Evolutionary conservation across 1,140 invertebrate species (phyloP), one percentile per base, ranked within the genome.

Genomic region (Trissolcus basalis): DNA sequence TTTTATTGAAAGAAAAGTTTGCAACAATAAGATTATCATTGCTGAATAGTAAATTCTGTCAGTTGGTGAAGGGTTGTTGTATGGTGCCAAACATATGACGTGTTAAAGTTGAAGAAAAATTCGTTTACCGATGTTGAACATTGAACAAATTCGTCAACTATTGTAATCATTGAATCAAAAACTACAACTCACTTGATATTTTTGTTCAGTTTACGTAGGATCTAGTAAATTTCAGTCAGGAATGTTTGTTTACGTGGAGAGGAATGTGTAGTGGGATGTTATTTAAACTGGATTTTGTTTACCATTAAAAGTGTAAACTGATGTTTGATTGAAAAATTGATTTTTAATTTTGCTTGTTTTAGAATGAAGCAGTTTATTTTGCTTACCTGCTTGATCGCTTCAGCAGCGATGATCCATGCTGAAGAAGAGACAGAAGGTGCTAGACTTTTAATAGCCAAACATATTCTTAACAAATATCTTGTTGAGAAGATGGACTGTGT

Each of bases 401-500:
- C 77, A 15, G 67, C 90, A 27, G 81, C 86, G 8, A 83, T 84
- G 11, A 85, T 85, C 43, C 81, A 86, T 39, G 89, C 90, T 36
- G 93, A 94, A 55, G 94, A 95, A 78, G 92, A 92, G 49, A 73
- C 54, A 6, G 77, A 78, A 63, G 89, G 90, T 51, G 94, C 95
- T 12, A 91, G 92, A 76, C 86, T 96, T 44, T 87, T 96, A 49
- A 92, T 96, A 11, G 94, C 94, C 3, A 96, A 96, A 89, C 94
- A 96, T 88, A 93, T 99, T 81, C 90, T 99, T n/a, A 99, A 99
- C 82, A 97, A 96, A 89, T 99, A 98, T 86, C 89, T 99, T 53
- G 97, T 99, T n/a, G 97, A 99, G 91, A 94, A 95, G 83, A 96
- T 97, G 93, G 98, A 99, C 86, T 93, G 99, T 79, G 91, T 99